These are phyloP conservation scores for Druon quercuslanigerum DNA, from an alignment of 1,140 invertebrate genomes.

Conservation along the genomic window DNA sequence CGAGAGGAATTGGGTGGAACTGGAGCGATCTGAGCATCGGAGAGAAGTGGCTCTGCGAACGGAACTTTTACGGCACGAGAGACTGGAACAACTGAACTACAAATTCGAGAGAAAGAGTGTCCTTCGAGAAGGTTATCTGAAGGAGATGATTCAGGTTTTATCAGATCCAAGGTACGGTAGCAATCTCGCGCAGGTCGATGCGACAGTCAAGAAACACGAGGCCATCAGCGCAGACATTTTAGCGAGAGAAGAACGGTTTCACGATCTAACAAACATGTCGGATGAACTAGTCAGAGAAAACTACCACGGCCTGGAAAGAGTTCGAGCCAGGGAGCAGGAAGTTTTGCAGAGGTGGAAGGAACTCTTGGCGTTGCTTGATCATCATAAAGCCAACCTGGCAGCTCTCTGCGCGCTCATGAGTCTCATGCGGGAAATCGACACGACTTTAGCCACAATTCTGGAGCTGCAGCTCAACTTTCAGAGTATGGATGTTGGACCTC, in stretches of 20 bases:
- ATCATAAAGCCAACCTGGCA: constrained; percentile 89
- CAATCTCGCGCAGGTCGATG: constrained; percentile 95
- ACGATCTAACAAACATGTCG: constrained; percentile 93
- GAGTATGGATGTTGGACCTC: constrained; percentile 92
- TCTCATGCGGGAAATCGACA: constrained; percentile 94
- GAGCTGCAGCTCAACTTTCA: constrained; percentile 89
- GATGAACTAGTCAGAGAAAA: constrained; percentile 93
- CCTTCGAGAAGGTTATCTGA: constrained; percentile 93
- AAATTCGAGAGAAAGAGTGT: constrained; percentile 97
- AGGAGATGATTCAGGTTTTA: constrained; percentile 98
- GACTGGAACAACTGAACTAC: constrained; percentile 95
- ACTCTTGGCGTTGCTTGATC: constrained; percentile 88
- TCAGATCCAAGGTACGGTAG: constrained; percentile 94
- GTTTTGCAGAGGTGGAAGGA: constrained; percentile 93
- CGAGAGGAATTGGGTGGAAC: constrained; percentile 92
- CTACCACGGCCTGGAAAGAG: constrained; percentile 92
- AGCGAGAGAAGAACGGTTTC: constrained; percentile 94
- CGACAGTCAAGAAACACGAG: constrained; percentile 98
- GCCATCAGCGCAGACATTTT: constrained; percentile 98
- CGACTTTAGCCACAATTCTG: constrained; percentile 86
- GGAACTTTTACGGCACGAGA: constrained; percentile 94
- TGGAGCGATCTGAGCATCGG: constrained; percentile 96
- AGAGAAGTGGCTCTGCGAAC: constrained; percentile 94
- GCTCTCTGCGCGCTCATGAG: constrained; percentile 87
- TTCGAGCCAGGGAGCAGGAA: constrained; percentile 88